Evolutionary conservation across 2,888 invertebrate genomes (phyloP), one percentile per base, ranked within the genome.

Genomic region (Pecten maximus): DNA sequence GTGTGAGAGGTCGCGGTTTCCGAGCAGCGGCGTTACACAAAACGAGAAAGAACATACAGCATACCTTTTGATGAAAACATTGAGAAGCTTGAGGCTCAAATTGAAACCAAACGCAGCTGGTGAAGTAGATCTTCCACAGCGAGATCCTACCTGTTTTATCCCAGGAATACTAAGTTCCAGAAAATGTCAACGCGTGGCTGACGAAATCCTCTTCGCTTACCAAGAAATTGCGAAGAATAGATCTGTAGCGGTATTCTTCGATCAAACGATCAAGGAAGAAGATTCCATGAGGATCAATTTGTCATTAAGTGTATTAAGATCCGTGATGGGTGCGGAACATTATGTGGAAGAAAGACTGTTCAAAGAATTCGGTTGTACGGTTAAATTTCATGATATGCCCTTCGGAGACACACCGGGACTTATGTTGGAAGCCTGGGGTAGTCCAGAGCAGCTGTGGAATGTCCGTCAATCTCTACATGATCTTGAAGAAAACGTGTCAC

Each of bases 141-240:
- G 1, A n/a, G 60, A 60, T 60, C 60, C 60, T 60, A 60, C 60
- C 60, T 16, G 6, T 60, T 60, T 60, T 0, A 60, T 60, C 23
- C 4, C 60, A 60, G n/a, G n/a, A 2, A 60, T 23, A 23, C 60
- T 16, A 4, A 23, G 23, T 6, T 16, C 60, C 16, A 23, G 23
- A 8, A 6, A 16, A n/a, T 60, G 19, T 40, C 40, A 23, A 2
- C 19, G 40, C 0, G n/a, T 89, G 60, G 40, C 40, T 8, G 74
- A 89, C 74, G 88, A 89, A n/a, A 89, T 89, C 40, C 88, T 89
- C 40, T 89, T 54, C 28, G 88, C 60, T 2, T 89, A 89, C 40
- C 88, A 89, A 74, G 60, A 89, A 89, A 89, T 89, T 48, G 88
- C 60, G 19, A 74, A 89, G 35, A 89, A 60, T 40, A 89, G 74